Percentiles rank a stretch among this genome's conserved stretches.
These are phyloP conservation scores for Chaetorhynchus papuensis DNA, from an alignment of 2,113 vertebrate species.

Conservation along the genomic window DNA sequence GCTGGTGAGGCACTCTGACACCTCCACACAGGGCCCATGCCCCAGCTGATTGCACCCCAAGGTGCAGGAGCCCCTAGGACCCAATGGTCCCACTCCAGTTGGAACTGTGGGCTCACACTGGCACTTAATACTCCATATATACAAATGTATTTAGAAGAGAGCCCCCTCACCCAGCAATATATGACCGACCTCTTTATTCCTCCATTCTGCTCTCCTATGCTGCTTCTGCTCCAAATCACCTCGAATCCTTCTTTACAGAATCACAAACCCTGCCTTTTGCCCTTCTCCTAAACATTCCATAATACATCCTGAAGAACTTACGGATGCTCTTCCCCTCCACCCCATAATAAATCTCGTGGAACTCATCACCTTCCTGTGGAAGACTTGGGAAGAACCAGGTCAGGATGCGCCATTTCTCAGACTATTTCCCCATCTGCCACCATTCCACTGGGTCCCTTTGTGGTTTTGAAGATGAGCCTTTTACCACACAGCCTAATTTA, in stretches of 20 bases:
- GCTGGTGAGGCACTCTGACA: neutral
- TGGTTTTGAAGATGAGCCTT: neutral
- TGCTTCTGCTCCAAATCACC: neutral
- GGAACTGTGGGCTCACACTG: neutral
- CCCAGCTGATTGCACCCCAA: neutral
- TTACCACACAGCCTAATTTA: neutral
- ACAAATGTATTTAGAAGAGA: neutral
- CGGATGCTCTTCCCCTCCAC: neutral
- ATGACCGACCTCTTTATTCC: neutral
- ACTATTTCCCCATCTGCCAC: neutral
- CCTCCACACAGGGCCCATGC: neutral
- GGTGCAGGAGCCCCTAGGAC: rapidly evolving
- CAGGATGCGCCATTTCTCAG: neutral
- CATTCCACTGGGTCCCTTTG: neutral
- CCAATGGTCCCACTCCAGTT: neutral
- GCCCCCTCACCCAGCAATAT: neutral
- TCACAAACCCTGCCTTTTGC: neutral
- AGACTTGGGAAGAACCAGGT: neutral
- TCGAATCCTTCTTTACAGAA: neutral
- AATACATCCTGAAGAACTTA: neutral
- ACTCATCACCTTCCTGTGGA: neutral
- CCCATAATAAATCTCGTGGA: neutral
- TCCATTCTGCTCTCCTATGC: neutral
- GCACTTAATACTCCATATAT: neutral
- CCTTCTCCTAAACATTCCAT: neutral